Evolutionary conservation across 1,140 invertebrate species (phyloP).

Genomic region (Ceratosolen fusciceps): DNA sequence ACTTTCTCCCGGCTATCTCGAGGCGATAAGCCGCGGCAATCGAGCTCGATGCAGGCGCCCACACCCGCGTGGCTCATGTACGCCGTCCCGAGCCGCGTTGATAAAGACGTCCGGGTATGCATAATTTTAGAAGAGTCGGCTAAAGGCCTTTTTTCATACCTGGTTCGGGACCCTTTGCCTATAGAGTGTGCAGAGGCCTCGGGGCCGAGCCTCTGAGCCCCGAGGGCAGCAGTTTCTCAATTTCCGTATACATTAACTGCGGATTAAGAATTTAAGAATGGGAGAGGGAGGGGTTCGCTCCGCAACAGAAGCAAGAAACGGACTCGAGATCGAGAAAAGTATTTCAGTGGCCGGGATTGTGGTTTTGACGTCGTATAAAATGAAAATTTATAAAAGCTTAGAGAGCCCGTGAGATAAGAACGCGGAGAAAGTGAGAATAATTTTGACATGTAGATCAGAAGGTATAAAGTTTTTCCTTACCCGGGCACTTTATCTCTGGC

Average conservation of each 20-base stretch:
- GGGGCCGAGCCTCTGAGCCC: too few relatives aligned
- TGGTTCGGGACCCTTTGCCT: too few relatives aligned
- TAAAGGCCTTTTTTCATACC: too few relatives aligned
- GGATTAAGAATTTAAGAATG: slow-evolving; percentile 7
- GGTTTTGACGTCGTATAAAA: neutral
- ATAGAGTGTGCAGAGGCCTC: too few relatives aligned
- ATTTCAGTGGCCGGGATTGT: too few relatives aligned
- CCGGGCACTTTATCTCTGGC: neutral
- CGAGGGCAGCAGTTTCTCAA: neutral
- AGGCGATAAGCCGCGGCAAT: neutral
- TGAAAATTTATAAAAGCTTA: neutral
- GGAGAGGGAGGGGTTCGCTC: too few relatives aligned
- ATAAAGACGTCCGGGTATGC: too few relatives aligned
- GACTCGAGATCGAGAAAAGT: too few relatives aligned
- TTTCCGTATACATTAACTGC: slow-evolving; percentile 3
- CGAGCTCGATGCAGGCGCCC: neutral
- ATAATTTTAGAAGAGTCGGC: too few relatives aligned
- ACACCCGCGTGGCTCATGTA: too few relatives aligned
- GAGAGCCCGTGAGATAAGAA: neutral
- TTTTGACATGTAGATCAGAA: neutral
- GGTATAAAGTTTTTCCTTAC: neutral
- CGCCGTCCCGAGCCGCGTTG: too few relatives aligned
- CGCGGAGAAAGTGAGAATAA: neutral
- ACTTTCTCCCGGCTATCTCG: neutral
- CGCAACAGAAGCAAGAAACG: too few relatives aligned